These are phyloP conservation scores for Lomographa bimaculata DNA, from an alignment of 2,888 invertebrate species.

Conservation along the genomic window DNA sequence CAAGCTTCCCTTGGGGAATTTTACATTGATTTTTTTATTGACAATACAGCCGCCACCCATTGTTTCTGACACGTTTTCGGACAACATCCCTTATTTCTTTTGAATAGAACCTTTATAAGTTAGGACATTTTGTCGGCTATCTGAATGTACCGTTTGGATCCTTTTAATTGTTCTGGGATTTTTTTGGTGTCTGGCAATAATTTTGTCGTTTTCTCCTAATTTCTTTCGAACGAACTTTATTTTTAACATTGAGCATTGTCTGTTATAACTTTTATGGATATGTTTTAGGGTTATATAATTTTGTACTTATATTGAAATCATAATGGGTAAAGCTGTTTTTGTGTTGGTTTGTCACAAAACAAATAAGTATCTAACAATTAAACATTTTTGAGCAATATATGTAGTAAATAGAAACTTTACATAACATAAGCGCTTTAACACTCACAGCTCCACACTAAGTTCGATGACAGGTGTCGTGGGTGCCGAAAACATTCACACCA, in stretches of 20 bases:
- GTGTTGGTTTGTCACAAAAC: no score
- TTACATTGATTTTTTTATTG: slow-evolving; percentile 43
- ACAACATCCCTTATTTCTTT: slow-evolving; percentile 55
- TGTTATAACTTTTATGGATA: no score
- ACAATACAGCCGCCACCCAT: slow-evolving; percentile 35
- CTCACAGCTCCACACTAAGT: no score
- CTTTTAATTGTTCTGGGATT: slow-evolving; percentile 24
- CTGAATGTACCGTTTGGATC: slow-evolving; percentile 35
- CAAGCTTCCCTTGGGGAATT: slow-evolving; percentile 37
- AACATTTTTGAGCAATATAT: no score
- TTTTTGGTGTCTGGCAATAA: slow-evolving; percentile 7
- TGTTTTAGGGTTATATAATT: no score
- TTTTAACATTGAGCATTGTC: neutral
- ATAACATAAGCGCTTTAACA: no score
- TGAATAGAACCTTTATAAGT: slow-evolving; percentile 47
- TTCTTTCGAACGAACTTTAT: slow-evolving; percentile 2
- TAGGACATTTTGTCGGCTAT: slow-evolving; percentile 37
- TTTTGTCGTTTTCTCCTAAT: slow-evolving; percentile 5
- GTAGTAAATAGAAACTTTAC: no score
- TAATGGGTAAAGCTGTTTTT: no score
- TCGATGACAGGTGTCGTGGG: no score
- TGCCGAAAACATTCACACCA: no score
- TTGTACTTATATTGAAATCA: no score
- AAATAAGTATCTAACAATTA: no score
- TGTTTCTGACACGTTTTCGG: slow-evolving; percentile 55